Percentiles rank a stretch among this genome's conserved stretches.
phyloP scores from a whole-genome alignment of 2,797 vertebrate genomes.

The Xyrichtys novacula region DNA sequence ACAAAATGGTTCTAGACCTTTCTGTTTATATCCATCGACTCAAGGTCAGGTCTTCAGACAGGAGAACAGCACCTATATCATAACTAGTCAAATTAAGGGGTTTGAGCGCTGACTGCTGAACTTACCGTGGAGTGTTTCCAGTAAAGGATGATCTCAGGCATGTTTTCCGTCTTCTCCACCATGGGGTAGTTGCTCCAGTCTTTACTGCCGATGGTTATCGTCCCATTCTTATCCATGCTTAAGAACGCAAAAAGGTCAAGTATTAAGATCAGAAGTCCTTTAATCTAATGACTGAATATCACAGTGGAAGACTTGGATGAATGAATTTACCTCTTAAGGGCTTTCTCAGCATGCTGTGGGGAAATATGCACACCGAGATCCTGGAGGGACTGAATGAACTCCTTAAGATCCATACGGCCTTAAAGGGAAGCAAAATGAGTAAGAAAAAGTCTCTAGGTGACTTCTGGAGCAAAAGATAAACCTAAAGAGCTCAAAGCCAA shows the following conservation, averaged over 20 bases:
- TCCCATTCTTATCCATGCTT: slow-evolving; percentile 97
- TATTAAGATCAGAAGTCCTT: background rate
- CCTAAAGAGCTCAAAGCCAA: background rate
- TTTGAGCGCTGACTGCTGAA: background rate
- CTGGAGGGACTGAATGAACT: slow-evolving; percentile 93
- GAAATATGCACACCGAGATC: slow-evolving; percentile 96
- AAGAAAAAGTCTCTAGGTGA: background rate
- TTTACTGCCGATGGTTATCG: slow-evolving; percentile 94
- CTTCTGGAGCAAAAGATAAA: background rate
- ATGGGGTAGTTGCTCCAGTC: slow-evolving; percentile 94
- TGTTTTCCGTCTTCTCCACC: slow-evolving; percentile 90
- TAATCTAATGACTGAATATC: background rate
- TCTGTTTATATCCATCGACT: too few relatives aligned
- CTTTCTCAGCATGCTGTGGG: slow-evolving; percentile 91
- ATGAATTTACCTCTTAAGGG: slow-evolving; percentile 89
- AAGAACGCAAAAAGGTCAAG: background rate
- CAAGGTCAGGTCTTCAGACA: too few relatives aligned
- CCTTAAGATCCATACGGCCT: slow-evolving; percentile 90
- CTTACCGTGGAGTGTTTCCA: slow-evolving; percentile 98
- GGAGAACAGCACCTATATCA: too few relatives aligned
- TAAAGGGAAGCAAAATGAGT: slow-evolving; percentile 8
- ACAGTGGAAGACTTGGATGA: background rate
- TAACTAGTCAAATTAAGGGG: too few relatives aligned
- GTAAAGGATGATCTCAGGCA: slow-evolving; percentile 98
- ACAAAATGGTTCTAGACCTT: background rate